Base-by-base conservation (phyloP, 2,797 vertebrate genomes). In the Naso thynnoides region DNA sequence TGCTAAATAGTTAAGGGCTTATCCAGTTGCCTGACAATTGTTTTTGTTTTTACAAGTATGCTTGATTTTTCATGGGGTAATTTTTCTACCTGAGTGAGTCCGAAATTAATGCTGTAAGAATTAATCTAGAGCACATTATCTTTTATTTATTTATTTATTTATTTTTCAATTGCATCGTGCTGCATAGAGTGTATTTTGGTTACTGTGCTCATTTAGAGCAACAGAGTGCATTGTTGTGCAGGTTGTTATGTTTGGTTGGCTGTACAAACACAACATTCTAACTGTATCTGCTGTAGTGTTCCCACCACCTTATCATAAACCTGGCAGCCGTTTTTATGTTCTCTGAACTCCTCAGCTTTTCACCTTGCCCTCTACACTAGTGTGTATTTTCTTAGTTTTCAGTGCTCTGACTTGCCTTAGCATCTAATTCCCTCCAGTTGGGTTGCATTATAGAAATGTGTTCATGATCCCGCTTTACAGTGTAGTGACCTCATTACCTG, bases 401-500 rank as follows among this genome's bases (percentile, higher is more conserved):
- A 50, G 47, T 38, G 16, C 39, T 36, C 50, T 2, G 24, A 49
- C 48, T 52, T 58, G 47, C 81, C 47, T 33, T 49, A 27, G 26
- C 73, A 42, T 87, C 56, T 71, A 77, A 86, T 85, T 77, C 76
- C 68, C 77, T 75, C 76, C 82, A 78, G 73, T 88, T 87, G 83
- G 78, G 85, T 78, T 76, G 67, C 76, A 79, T 88, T 86, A 78
- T 62, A 78, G 60, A 84, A 85, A 85, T 88, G 73, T 83, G 79
- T 64, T 87, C 74, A 53, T 41, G 60, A 90, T 87, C 79, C 58
- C 68, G n/a, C n/a, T 65, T 87, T 88, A 73, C 87, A 87, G 71
- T 64, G 70, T 55, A 24, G 66, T 88, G 85, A 91, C 86, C 86
- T 91, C 89, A 91, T 87, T 86, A 90, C 85, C 85, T 86, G 84